Conservation (phyloP, 2,888 invertebrate species). For the Bimastos eiseni region DNA sequence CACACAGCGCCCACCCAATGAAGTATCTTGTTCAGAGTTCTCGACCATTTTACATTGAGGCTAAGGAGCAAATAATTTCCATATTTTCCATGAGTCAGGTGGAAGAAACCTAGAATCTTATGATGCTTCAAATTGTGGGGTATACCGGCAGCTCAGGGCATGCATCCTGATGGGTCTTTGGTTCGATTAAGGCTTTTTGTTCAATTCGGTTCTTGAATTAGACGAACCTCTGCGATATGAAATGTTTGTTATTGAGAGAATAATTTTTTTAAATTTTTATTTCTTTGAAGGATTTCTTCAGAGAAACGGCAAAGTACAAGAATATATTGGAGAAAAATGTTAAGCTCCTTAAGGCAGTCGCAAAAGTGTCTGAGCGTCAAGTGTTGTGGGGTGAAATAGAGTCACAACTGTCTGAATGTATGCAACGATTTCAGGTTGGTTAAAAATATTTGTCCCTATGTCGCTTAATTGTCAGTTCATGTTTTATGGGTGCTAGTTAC, state of each 20-base stretch:
- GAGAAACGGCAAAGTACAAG: conserved; percentile 84
- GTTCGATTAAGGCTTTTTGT: not conserved
- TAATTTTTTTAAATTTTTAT: not conserved
- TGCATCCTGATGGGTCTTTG: too few species aligned
- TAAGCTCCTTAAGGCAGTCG: conserved; percentile 84
- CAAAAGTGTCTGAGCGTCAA: conserved; percentile 76
- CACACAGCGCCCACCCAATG: too few species aligned
- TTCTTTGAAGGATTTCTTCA: conserved; percentile 71
- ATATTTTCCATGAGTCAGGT: too few species aligned
- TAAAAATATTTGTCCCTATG: not conserved
- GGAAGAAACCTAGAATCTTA: too few species aligned
- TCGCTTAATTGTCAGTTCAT: too few species aligned
- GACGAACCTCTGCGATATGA: too few species aligned
- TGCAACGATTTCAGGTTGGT: conserved; percentile 75
- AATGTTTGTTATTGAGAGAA: not conserved
- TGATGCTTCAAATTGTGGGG: too few species aligned
- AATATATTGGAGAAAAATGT: conserved; percentile 93
- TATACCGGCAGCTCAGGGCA: too few species aligned
- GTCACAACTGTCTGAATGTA: conserved; percentile 76
- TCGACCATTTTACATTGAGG: too few species aligned
- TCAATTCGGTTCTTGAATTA: not conserved
- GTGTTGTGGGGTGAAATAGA: conserved; percentile 73
- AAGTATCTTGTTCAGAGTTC: too few species aligned
- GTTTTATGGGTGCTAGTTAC: too few species aligned
- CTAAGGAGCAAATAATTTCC: too few species aligned